Evolutionary conservation across 1,140 invertebrate genomes (phyloP).

Genomic region (Tachypleus tridentatus): DNA sequence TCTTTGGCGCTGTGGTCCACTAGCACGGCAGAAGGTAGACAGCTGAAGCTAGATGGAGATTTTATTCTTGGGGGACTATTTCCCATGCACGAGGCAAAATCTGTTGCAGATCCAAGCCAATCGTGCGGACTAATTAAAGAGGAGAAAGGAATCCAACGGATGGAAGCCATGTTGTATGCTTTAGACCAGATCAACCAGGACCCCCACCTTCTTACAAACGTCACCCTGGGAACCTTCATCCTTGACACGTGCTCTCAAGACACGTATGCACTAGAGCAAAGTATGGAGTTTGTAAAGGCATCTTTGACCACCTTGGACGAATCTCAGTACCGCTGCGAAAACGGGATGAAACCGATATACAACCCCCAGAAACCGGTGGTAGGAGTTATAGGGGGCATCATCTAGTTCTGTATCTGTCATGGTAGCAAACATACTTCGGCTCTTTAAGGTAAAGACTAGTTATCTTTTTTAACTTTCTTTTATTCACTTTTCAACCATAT

Average conservation of each 20-base stretch:
- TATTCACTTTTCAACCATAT: too few relatives aligned
- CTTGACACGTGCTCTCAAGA: slow-evolving; percentile 66
- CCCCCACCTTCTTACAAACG: slow-evolving; percentile 36
- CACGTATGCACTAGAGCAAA: slow-evolving; percentile 68
- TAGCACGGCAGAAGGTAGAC: too few relatives aligned
- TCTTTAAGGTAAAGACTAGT: slow-evolving; percentile 44
- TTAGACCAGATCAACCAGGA: slow-evolving; percentile 59
- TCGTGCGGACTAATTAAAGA: slow-evolving; percentile 55
- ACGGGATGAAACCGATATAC: slow-evolving; percentile 38
- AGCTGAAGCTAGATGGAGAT: too few relatives aligned
- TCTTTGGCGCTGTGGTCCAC: too few relatives aligned
- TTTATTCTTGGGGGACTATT: slow-evolving; percentile 64
- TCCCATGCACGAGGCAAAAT: slow-evolving; percentile 56
- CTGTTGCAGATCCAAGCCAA: slow-evolving; percentile 27
- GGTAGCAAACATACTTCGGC: slow-evolving; percentile 51
- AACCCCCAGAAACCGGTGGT: slow-evolving; percentile 46
- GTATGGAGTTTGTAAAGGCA: slow-evolving; percentile 58
- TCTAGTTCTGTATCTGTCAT: slow-evolving; percentile 53
- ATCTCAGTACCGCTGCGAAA: slow-evolving; percentile 43
- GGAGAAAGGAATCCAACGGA: slow-evolving; percentile 63
- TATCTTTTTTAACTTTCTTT: too few relatives aligned
- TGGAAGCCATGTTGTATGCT: slow-evolving; percentile 73
- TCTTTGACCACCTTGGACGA: slow-evolving; percentile 47
- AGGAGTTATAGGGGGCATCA: slow-evolving; percentile 53
- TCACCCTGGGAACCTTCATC: slow-evolving; percentile 50